These are phyloP conservation scores for Pseudochirops corinnae DNA, from an alignment of 2,797 vertebrate species.

Conservation along the genomic window DNA sequence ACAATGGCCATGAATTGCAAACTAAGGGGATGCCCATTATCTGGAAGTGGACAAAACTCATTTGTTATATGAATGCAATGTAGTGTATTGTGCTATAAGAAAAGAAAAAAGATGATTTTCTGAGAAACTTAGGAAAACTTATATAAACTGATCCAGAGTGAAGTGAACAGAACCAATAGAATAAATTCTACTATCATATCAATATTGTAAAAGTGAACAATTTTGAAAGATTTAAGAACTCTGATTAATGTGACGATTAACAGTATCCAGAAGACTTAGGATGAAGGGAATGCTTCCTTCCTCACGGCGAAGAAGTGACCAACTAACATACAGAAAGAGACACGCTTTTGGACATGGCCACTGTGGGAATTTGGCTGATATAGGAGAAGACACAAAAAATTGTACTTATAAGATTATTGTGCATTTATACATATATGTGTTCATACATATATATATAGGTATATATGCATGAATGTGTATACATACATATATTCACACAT, in stretches of 20 bases:
- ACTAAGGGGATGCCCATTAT: background rate
- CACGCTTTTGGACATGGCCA: background rate
- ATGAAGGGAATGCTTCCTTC: background rate
- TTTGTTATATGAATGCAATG: background rate
- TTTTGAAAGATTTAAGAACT: background rate
- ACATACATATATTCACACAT: background rate
- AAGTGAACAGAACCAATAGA: background rate
- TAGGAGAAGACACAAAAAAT: background rate
- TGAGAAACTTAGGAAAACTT: background rate
- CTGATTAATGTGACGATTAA: background rate
- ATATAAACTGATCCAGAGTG: background rate
- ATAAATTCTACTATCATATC: background rate
- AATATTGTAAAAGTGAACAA: background rate
- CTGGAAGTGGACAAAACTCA: background rate
- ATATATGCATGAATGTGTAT: background rate
- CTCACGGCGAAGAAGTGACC: background rate
- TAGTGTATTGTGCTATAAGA: background rate
- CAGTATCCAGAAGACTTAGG: background rate
- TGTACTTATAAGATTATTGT: background rate
- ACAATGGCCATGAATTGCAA: background rate
- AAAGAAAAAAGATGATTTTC: background rate
- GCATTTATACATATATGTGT: background rate
- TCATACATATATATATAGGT: background rate
- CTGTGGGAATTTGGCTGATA: background rate
- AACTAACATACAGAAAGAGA: background rate